These are phyloP conservation scores for Xestobium rufovillosum DNA, from an alignment of 2,888 invertebrate genomes.

Conservation along the genomic window DNA sequence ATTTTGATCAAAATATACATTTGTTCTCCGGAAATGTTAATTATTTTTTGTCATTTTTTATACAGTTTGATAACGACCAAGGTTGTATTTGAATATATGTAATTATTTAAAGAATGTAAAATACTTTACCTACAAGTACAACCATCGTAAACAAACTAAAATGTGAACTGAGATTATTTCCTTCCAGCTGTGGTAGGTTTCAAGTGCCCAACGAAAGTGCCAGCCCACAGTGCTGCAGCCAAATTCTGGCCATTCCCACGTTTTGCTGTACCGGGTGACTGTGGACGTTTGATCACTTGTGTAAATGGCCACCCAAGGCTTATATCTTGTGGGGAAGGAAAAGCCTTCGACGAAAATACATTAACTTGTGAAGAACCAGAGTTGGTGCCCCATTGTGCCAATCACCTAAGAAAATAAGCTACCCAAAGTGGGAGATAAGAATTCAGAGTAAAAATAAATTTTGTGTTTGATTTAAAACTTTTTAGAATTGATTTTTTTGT, in stretches of 20 bases:
- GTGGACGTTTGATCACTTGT: constrained; percentile 81
- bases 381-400: constrained; percentile 39
- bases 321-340: constrained; percentile 80
- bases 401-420: constrained; percentile 33
- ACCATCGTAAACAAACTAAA: too few relatives aligned
- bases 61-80: too few relatives aligned
- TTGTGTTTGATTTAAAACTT: too few relatives aligned
- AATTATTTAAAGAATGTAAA: too few relatives aligned
- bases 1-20: too few relatives aligned
- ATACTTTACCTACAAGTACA: too few relatives aligned
- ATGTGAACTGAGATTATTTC: constrained; percentile 12
- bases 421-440: too few relatives aligned
- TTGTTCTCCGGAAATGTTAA: too few relatives aligned
- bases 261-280: constrained; percentile 81
- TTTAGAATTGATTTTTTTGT: too few relatives aligned
- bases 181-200: constrained; percentile 78
- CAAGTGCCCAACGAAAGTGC: constrained; percentile 82
- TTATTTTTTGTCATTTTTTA: too few relatives aligned
- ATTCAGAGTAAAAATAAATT: too few relatives aligned
- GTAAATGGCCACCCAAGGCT: constrained; percentile 84
- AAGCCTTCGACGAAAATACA: constrained; percentile 76
- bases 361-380: constrained; percentile 79
- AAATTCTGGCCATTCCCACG: constrained; percentile 91
- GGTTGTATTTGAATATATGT: too few relatives aligned
- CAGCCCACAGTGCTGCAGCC: constrained; percentile 70